Conservation (phyloP, 1,140 invertebrate species). For the Branchinecta lindahli region DNA sequence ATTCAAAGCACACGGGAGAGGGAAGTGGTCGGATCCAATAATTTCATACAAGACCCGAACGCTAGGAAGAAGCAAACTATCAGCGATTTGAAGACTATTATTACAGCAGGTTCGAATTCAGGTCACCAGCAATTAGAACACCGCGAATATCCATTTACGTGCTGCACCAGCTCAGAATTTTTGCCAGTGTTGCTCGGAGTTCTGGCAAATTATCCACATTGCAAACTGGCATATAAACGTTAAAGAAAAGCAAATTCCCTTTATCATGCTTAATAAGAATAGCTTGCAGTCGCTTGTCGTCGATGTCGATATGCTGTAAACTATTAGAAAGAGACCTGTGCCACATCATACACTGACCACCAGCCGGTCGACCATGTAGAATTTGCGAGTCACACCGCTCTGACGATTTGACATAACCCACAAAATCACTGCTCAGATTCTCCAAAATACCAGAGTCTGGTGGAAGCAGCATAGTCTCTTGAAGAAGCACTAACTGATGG, state of each 20-base stretch:
- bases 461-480: conserved; percentile 8
- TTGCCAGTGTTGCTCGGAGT: conserved; percentile 3
- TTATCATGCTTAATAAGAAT: conserved; percentile 1
- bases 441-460: background rate
- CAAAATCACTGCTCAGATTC: conserved; percentile 4
- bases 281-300: background rate
- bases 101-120: conserved; percentile 2
- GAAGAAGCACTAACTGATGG: conserved; percentile 1
- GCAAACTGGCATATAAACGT: conserved; percentile 5
- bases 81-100: no score
- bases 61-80: no score
- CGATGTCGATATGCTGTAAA: background rate
- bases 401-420: conserved; percentile 1
- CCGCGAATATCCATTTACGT: background rate
- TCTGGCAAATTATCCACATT: conserved; percentile 5
- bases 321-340: background rate
- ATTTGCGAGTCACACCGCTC: conserved; percentile 3
- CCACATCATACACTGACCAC: background rate
- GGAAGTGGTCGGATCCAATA: no score
- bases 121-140: conserved; percentile 1
- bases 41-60: no score
- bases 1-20: no score
- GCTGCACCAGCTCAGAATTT: conserved; percentile 8
- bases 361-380: background rate
- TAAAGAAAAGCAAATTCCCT: conserved; percentile 8